phyloP scores from a whole-genome alignment of 2,888 invertebrate genomes.

The Drepanosiphum platanoidis region DNA sequence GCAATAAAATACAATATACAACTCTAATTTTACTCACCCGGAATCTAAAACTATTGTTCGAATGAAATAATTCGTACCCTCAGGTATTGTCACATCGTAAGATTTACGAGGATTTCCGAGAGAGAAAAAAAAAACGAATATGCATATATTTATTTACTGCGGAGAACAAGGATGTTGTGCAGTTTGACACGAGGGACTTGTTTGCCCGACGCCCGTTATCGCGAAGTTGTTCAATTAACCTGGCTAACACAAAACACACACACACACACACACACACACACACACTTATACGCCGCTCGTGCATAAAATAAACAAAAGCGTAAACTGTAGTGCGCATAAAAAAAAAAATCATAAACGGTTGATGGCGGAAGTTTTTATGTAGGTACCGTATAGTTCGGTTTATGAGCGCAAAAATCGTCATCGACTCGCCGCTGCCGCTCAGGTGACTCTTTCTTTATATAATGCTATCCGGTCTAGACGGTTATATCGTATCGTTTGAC shows the following conservation, averaged over 20 bases:
- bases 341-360: background rate
- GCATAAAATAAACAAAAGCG: background rate
- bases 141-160: background rate
- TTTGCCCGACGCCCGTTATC: conserved; percentile 6
- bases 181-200: conserved; percentile 30
- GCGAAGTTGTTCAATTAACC: conserved; percentile 9
- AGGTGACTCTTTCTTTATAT: background rate
- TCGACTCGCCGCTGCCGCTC: background rate
- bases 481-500: background rate
- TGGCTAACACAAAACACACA: background rate
- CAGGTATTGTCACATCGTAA: background rate
- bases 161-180: conserved; percentile 1
- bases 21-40: too few species aligned
- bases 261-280: too few species aligned
- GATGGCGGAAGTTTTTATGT: background rate
- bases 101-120: conserved; percentile 9
- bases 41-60: too few species aligned
- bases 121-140: conserved; percentile 21
- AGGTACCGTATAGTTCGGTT: background rate
- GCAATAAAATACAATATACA: background rate
- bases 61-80: background rate
- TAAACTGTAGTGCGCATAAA: background rate
- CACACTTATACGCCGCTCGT: too few species aligned
- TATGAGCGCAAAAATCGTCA: background rate
- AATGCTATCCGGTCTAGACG: background rate